Evolutionary conservation across 2,888 invertebrate genomes (phyloP).

Genomic region (Torymus aiolomorphi): DNA sequence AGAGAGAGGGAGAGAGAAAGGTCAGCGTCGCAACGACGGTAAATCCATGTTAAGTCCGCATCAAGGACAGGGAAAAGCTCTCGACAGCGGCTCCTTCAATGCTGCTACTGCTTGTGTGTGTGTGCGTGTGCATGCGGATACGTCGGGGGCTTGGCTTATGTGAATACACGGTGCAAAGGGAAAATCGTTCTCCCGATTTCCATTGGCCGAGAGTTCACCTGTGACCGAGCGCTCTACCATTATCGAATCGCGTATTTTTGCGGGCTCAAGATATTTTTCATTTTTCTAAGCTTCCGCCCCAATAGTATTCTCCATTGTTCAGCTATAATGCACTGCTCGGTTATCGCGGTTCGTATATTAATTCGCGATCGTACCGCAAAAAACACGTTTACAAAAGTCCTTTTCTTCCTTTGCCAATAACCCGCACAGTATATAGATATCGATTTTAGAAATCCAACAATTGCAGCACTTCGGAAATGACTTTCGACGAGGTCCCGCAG

Average conservation of each 20-base stretch:
- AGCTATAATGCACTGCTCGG: too few relatives aligned
- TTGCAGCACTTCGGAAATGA: too few relatives aligned
- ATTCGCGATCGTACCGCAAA: too few relatives aligned
- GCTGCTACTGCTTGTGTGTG: neutral
- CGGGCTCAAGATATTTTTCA: too few relatives aligned
- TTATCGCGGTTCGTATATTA: too few relatives aligned
- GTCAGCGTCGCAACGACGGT: conserved; percentile 59
- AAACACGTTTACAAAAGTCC: too few relatives aligned
- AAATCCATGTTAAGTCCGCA: conserved; percentile 67
- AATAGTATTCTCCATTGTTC: too few relatives aligned
- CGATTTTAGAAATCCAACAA: too few relatives aligned
- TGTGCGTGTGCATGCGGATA: neutral
- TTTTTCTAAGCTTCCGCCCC: too few relatives aligned
- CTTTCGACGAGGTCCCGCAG: too few relatives aligned
- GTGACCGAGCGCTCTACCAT: conserved; percentile 2
- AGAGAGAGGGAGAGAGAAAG: conserved; percentile 31
- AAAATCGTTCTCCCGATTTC: conserved; percentile 38
- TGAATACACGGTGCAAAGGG: neutral
- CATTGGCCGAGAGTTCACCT: neutral
- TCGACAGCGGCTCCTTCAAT: conserved; percentile 52
- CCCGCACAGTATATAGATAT: too few relatives aligned
- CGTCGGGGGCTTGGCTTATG: neutral
- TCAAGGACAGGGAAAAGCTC: conserved; percentile 67
- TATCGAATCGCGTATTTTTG: neutral
- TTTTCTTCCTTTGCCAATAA: too few relatives aligned